phyloP scores from a whole-genome alignment of 2,113 vertebrate species.

The Ceratotherium simum region DNA sequence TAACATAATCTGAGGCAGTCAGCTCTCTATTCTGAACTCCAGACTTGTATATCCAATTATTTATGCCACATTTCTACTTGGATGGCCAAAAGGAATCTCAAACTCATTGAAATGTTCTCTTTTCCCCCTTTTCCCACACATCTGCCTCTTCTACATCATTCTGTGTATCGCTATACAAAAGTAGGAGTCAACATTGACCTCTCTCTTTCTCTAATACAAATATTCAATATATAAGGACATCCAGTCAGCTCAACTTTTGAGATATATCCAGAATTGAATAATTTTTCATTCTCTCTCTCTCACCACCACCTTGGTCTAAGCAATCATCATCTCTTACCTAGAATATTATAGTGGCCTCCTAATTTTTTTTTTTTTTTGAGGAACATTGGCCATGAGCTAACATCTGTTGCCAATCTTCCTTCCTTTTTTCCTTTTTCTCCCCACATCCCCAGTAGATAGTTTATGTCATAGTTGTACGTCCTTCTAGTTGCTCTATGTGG shows the following conservation, averaged over 20 bases:
- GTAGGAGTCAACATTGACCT: neutral
- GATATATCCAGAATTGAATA: neutral
- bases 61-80: neutral
- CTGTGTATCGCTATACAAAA: neutral
- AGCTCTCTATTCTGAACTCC: neutral
- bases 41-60: neutral
- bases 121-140: neutral
- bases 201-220: neutral
- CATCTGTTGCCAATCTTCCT: no score
- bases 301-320: neutral
- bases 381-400: no score
- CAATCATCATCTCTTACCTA: neutral
- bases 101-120: neutral
- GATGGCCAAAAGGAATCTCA: neutral
- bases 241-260: neutral
- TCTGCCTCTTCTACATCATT: neutral
- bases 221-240: neutral
- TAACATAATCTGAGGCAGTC: neutral
- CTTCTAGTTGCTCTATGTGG: no score
- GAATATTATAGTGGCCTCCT: neutral
- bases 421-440: no score
- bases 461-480: no score
- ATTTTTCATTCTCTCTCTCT: neutral
- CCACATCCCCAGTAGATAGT: no score
- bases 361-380: no score